These are phyloP conservation scores for Drosophila pallidifrons DNA, from an alignment of 1,140 invertebrate species.

Conservation along the genomic window DNA sequence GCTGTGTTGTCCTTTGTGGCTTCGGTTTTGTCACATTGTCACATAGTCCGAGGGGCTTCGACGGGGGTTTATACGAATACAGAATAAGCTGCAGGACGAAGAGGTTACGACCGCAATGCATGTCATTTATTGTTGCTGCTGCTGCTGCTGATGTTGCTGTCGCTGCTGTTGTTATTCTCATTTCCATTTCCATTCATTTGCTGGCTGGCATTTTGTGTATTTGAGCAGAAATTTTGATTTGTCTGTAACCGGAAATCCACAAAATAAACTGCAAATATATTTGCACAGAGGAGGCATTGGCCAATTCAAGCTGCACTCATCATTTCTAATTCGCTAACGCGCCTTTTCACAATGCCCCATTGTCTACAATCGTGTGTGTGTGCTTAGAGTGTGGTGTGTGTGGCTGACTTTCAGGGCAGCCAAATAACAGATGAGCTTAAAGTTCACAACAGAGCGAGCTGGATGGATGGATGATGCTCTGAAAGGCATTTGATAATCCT, in stretches of 20 bases:
- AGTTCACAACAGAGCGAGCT: slow-evolving; percentile 50
- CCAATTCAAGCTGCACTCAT: slow-evolving; percentile 2
- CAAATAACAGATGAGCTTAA: slow-evolving; percentile 60
- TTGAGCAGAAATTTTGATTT: slow-evolving; percentile 81
- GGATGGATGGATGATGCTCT: slow-evolving; percentile 34
- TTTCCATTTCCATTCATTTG: slow-evolving; percentile 68
- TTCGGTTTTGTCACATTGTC: slow-evolving; percentile 76
- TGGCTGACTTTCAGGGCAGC: slow-evolving; percentile 34
- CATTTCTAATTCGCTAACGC: slow-evolving; percentile 37
- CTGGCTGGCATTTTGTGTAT: slow-evolving; percentile 69
- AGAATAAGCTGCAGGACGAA: not conserved
- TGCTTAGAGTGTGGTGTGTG: slow-evolving; percentile 1
- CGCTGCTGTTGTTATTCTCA: slow-evolving; percentile 56
- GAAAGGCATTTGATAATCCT: slow-evolving; percentile 78
- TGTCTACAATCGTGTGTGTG: not conserved
- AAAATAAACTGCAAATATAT: slow-evolving; percentile 80
- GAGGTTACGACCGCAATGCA: slow-evolving; percentile 36
- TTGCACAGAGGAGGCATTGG: slow-evolving; percentile 48
- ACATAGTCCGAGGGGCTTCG: slow-evolving; percentile 27
- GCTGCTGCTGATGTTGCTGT: slow-evolving; percentile 30
- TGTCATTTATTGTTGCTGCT: not conserved
- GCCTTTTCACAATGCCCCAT: slow-evolving; percentile 21
- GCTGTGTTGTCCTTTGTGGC: slow-evolving; percentile 76
- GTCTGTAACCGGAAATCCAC: slow-evolving; percentile 80
- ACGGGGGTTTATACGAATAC: not conserved